Conservation (phyloP, 2,888 invertebrate genomes). For the Drosophila paracracens region DNA sequence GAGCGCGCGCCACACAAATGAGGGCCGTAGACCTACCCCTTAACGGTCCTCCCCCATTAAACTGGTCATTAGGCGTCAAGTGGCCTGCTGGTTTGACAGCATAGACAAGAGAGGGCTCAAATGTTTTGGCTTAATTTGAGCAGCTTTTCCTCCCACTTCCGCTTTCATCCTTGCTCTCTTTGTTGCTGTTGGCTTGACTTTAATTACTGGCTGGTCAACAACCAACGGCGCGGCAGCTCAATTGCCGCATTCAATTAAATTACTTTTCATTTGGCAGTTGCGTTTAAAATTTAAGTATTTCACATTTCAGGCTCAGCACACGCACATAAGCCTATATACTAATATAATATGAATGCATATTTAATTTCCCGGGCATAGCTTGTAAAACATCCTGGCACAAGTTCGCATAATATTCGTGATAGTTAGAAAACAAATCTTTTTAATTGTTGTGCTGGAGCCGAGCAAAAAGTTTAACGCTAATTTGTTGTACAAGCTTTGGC, state of each 20-base stretch:
- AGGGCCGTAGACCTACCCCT: slow-evolving; percentile 1
- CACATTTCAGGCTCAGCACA: slow-evolving; percentile 10
- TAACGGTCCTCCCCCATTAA: slow-evolving; percentile 53
- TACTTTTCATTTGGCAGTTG: slow-evolving; percentile 53
- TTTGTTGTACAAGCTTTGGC: slow-evolving; percentile 59
- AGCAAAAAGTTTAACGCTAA: slow-evolving; percentile 59
- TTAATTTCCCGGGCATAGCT: slow-evolving; percentile 4
- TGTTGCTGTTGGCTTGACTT: slow-evolving; percentile 47
- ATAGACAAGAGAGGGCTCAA: slow-evolving; percentile 53
- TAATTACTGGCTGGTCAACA: slow-evolving; percentile 67
- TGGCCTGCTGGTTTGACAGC: slow-evolving; percentile 65
- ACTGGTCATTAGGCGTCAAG: slow-evolving; percentile 79
- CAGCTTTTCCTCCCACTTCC: slow-evolving; percentile 11
- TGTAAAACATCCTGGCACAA: slow-evolving; percentile 28
- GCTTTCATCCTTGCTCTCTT: not conserved
- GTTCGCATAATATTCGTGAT: slow-evolving; percentile 34
- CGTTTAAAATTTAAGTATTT: slow-evolving; percentile 47
- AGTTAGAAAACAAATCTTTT: slow-evolving; percentile 60
- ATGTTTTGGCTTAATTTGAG: slow-evolving; percentile 75
- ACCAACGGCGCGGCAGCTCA: slow-evolving; percentile 35
- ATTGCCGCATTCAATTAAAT: slow-evolving; percentile 67
- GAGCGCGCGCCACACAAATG: slow-evolving; percentile 38
- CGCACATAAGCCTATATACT: slow-evolving; percentile 1
- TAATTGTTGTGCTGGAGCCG: slow-evolving; percentile 58
- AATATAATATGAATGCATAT: not conserved